Evolutionary conservation across 2,113 vertebrate species (phyloP).

Genomic region (Phylloscopus trochiloides): DNA sequence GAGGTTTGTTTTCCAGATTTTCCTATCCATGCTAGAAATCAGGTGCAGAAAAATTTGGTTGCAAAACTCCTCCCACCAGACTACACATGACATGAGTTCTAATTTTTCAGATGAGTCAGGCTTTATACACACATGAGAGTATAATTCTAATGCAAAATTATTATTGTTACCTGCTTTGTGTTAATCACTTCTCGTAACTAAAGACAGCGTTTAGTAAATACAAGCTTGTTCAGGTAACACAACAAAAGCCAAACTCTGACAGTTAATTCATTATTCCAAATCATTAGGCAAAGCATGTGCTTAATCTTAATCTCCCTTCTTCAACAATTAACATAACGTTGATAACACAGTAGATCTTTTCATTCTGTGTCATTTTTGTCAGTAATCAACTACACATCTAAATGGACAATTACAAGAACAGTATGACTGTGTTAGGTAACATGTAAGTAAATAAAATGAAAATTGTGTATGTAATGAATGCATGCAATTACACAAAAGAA

Average conservation of each 20-base stretch:
- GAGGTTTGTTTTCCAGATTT: background rate
- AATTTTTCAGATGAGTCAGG: background rate
- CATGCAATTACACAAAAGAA: background rate
- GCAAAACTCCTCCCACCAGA: background rate
- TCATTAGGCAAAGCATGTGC: background rate
- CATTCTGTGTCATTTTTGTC: background rate
- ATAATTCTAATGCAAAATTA: background rate
- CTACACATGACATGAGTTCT: background rate
- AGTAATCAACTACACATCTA: background rate
- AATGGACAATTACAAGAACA: background rate
- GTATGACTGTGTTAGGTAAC: background rate
- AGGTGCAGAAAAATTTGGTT: background rate
- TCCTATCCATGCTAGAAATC: background rate
- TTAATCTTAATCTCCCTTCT: conserved; percentile 13
- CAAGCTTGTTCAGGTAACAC: background rate
- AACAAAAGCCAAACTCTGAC: background rate
- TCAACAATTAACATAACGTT: background rate
- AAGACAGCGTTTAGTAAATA: background rate
- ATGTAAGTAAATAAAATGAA: background rate
- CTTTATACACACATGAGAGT: background rate
- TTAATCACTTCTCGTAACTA: background rate
- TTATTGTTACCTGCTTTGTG: background rate
- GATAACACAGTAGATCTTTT: background rate
- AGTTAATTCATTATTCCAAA: conserved; percentile 15
- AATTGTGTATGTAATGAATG: background rate